Conservation (phyloP, 2,113 vertebrate species). For the Dromiciops gliroides region DNA sequence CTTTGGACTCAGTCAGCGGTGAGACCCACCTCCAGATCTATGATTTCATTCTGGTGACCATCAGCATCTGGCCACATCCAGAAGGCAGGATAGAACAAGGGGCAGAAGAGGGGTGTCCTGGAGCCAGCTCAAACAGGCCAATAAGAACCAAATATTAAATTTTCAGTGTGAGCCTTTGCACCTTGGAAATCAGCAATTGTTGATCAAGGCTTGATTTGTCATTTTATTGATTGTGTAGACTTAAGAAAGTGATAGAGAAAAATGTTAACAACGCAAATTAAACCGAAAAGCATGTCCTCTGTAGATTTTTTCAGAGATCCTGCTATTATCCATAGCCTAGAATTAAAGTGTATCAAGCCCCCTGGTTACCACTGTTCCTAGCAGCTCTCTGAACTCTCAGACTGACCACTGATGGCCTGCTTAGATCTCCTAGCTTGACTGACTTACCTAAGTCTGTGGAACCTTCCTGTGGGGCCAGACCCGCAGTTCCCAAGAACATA, state of each 20-base stretch:
- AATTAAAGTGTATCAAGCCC: neutral
- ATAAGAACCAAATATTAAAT: neutral
- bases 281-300: neutral
- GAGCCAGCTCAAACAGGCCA: neutral
- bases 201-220: neutral
- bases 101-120: neutral
- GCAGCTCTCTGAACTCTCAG: neutral
- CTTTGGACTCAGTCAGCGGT: neutral
- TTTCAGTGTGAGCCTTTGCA: neutral
- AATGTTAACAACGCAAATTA: neutral
- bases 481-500: neutral
- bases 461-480: neutral
- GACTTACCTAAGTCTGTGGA: neutral
- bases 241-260: neutral
- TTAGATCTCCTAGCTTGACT: neutral
- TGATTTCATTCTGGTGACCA: neutral
- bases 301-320: neutral
- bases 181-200: neutral
- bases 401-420: neutral
- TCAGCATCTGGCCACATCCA: neutral
- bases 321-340: neutral
- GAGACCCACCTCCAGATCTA: neutral
- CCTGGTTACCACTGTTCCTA: neutral
- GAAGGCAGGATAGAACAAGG: neutral
- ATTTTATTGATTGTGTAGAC: neutral